Evolutionary conservation across 2,797 vertebrate species (phyloP), one percentile per base, ranked within the genome.

Genomic region (Cephalopachus bancanus): DNA sequence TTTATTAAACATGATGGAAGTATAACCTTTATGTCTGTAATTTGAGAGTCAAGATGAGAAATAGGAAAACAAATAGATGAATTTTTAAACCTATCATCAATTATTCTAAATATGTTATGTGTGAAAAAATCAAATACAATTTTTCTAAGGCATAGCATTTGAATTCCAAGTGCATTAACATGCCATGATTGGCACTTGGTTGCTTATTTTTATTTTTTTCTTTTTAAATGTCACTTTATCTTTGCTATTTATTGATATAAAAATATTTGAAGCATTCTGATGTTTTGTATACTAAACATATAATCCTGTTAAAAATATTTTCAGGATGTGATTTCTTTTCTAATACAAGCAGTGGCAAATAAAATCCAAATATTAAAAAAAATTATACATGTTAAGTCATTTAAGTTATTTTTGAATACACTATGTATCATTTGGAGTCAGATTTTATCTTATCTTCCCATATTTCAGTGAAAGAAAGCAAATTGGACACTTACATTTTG

Each of bases 1-100:
- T 93, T 84, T 88, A 92, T 88, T 94, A 95, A 91, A 72, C 10
- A 67, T 72, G 5, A 88, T 85, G 15, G 9, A 37, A 96, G 49
- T 81, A 89, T 60, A 60, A 90, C 33, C 10, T 80, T 96, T 95
- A 10, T n/a, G 24, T 92, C 69, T 96, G 17, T 86, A 91, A 17
- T 84, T 75, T 93, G 24, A 93, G 57, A 83, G 11, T 71, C 8
- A 81, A 83, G 20, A 91, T 91, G 26, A 83, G 53, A 26, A 96
- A 78, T 57, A 95, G 83, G 22, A 91, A 89, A 83, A 17, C 24
- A 86, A 93, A 86, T 94, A 75, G 7, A 55, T 95, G 22, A 49
- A 53, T 37, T 80, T 96, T 89, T 94, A 93, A 92, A 10, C 0
- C 7, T 79, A 53, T 86, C 10, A 67, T 3, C 90, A 79, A 72